phyloP scores from a whole-genome alignment of 2,797 vertebrate genomes.

The Myoxocephalus aenaeus region DNA sequence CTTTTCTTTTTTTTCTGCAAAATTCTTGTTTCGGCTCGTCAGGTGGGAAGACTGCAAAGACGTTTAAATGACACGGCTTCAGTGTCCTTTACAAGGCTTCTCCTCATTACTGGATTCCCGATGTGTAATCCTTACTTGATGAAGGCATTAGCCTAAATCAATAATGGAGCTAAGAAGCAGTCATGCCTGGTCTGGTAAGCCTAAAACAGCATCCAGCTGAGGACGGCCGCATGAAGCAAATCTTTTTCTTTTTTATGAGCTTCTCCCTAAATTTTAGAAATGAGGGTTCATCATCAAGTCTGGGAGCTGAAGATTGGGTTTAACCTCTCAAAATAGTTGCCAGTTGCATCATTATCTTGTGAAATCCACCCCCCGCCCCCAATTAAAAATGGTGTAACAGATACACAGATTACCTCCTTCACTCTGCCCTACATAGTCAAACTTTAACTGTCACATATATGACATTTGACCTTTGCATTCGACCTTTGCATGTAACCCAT shows the following conservation, averaged over 20 bases:
- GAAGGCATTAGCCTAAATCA: constrained; percentile 35
- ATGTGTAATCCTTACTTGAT: constrained; percentile 47
- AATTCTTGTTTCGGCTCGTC: neutral
- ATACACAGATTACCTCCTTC: neutral
- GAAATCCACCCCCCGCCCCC: neutral
- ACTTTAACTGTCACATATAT: neutral
- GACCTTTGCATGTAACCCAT: no score
- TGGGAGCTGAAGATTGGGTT: neutral
- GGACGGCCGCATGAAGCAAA: neutral
- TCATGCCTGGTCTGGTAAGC: constrained; percentile 33
- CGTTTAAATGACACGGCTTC: constrained; percentile 17
- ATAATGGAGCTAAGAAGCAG: constrained; percentile 36
- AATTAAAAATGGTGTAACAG: neutral
- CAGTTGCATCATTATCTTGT: constrained; percentile 23
- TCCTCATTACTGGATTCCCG: constrained; percentile 31
- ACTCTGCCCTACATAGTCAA: neutral
- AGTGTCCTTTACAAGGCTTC: constrained; percentile 27
- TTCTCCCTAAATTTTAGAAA: constrained; percentile 6
- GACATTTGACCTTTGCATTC: neutral
- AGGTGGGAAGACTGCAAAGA: neutral
- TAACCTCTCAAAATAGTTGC: neutral
- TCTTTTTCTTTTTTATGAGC: neutral
- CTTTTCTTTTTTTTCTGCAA: neutral
- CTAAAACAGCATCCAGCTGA: constrained; percentile 2
- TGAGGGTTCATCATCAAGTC: neutral